Conservation (phyloP, 1,140 invertebrate species). For the Platyscapa corneri region DNA sequence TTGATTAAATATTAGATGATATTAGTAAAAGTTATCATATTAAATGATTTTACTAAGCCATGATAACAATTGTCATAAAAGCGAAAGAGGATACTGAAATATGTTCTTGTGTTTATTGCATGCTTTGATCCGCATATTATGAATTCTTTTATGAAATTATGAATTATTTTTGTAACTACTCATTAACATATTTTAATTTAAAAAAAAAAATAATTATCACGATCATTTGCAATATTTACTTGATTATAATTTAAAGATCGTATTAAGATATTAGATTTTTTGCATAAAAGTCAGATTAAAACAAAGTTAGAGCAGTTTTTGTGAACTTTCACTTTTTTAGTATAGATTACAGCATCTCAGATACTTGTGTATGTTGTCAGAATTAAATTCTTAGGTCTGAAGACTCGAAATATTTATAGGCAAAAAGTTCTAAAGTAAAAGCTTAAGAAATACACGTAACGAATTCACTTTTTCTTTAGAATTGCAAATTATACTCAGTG, state of each 20-base stretch:
- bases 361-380: neutral
- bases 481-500: neutral
- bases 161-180: too few species aligned
- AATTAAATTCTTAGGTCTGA: neutral
- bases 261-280: neutral
- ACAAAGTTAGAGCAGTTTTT: neutral
- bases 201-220: too few species aligned
- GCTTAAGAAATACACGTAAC: neutral
- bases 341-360: neutral
- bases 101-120: too few species aligned
- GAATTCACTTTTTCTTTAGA: neutral
- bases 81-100: too few species aligned
- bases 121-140: too few species aligned
- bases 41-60: too few species aligned
- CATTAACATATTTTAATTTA: too few species aligned
- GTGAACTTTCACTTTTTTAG: constrained; percentile 14
- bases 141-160: too few species aligned
- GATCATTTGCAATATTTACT: neutral
- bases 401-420: neutral
- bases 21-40: too few species aligned
- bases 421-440: neutral
- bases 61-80: too few species aligned
- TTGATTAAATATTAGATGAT: too few species aligned
- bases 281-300: neutral
- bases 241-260: neutral